Evolutionary conservation across 2,797 vertebrate genomes (phyloP).

Genomic region (Pipistrellus kuhlii): DNA sequence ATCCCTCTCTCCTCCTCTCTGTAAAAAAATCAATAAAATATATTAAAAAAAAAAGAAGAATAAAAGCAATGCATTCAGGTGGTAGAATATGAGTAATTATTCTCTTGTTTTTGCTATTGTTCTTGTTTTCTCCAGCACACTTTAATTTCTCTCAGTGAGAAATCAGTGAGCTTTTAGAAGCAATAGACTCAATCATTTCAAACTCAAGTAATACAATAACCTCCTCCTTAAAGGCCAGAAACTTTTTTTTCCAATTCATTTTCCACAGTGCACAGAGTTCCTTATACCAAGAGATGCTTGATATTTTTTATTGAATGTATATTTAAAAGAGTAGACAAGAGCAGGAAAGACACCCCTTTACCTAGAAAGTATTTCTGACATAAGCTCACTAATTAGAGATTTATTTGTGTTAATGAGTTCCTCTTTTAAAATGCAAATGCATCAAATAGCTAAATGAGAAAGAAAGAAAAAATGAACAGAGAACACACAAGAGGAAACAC

Average conservation of each 20-base stretch:
- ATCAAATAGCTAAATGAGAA: slow-evolving; percentile 65
- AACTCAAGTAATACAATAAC: background rate
- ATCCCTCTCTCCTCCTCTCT: too few species aligned
- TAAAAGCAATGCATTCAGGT: background rate
- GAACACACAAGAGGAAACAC: slow-evolving; percentile 17
- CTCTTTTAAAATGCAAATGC: slow-evolving; percentile 70
- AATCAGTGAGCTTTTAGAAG: background rate
- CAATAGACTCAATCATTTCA: background rate
- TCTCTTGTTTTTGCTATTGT: background rate
- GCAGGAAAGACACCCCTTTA: background rate
- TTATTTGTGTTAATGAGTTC: slow-evolving; percentile 63
- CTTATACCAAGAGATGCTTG: background rate
- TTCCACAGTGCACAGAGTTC: background rate
- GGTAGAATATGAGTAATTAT: background rate
- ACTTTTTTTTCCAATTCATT: background rate
- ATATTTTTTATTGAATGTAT: background rate
- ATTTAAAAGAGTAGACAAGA: slow-evolving; percentile 28
- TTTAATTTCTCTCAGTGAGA: slow-evolving; percentile 48
- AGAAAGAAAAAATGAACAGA: slow-evolving; percentile 25
- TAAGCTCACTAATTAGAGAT: slow-evolving; percentile 58
- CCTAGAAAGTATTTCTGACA: slow-evolving; percentile 43
- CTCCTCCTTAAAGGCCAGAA: background rate
- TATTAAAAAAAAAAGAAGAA: too few species aligned
- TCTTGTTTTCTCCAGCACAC: background rate
- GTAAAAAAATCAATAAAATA: too few species aligned